phyloP scores from a whole-genome alignment of 2,888 invertebrate genomes.

The Microctonus brassicae region DNA sequence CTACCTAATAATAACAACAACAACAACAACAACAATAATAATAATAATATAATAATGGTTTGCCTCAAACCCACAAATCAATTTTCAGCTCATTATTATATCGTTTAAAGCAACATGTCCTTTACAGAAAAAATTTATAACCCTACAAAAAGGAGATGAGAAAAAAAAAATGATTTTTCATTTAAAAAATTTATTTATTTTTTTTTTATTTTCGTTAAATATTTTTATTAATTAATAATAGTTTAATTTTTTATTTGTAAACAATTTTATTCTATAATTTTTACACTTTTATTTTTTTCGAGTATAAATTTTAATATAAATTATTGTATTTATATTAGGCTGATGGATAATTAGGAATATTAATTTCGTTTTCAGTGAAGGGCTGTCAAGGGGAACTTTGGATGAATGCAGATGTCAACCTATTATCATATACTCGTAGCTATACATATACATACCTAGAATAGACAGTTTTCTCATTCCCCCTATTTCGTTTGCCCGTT shows the following conservation, averaged over 20 bases:
- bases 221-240: background rate
- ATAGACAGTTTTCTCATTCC: slow-evolving; percentile 55
- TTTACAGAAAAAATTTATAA: too few species aligned
- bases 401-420: slow-evolving; percentile 68
- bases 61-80: slow-evolving; percentile 62
- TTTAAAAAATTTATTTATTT: background rate
- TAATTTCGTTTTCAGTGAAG: slow-evolving; percentile 64
- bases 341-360: slow-evolving; percentile 63
- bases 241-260: slow-evolving; percentile 1
- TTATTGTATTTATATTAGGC: too few species aligned
- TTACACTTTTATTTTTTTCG: background rate
- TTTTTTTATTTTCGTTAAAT: background rate
- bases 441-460: slow-evolving; percentile 49
- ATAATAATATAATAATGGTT: slow-evolving; percentile 49
- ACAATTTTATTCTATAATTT: background rate
- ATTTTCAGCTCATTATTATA: slow-evolving; percentile 41
- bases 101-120: background rate
- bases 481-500: slow-evolving; percentile 41
- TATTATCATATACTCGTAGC: slow-evolving; percentile 63
- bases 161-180: too few species aligned
- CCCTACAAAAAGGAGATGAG: too few species aligned
- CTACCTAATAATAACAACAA: too few species aligned
- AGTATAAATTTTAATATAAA: too few species aligned
- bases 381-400: slow-evolving; percentile 55
- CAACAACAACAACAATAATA: too few species aligned